These are phyloP conservation scores for Streblospio benedicti DNA, from an alignment of 1,140 invertebrate species.

Conservation along the genomic window DNA sequence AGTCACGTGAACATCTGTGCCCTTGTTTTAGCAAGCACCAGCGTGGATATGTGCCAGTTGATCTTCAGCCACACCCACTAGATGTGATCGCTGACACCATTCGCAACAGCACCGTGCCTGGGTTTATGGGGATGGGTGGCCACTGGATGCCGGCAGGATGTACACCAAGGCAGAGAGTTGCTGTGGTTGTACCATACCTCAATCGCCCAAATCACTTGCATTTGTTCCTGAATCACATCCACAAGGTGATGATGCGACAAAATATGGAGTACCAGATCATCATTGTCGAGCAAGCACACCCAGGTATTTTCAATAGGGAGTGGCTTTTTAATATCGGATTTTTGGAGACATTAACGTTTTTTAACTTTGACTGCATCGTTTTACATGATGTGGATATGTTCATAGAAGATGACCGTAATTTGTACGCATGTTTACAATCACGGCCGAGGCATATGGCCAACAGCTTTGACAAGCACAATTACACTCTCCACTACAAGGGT, in stretches of 20 bases:
- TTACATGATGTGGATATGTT: no score
- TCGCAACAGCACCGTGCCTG: no score
- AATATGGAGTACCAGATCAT: slow-evolving; percentile 79
- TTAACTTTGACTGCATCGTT: slow-evolving; percentile 39
- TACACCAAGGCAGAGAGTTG: slow-evolving; percentile 46
- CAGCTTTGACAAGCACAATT: no score
- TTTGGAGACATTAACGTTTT: slow-evolving; percentile 32
- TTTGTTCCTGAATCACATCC: slow-evolving; percentile 74
- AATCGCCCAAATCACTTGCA: slow-evolving; percentile 69
- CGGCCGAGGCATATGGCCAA: slow-evolving; percentile 39
- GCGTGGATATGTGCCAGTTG: no score
- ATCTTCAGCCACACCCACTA: no score
- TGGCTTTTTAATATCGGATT: slow-evolving; percentile 42
- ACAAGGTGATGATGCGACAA: slow-evolving; percentile 78
- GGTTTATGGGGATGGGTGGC: neutral
- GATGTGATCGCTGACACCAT: no score
- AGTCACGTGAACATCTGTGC: no score
- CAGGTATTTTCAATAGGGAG: slow-evolving; percentile 33
- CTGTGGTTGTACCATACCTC: slow-evolving; percentile 81
- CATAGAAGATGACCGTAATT: no score
- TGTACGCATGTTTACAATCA: slow-evolving; percentile 43
- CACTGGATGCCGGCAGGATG: neutral
- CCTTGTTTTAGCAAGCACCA: no score
- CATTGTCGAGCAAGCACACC: slow-evolving; percentile 68
- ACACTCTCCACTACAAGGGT: no score